These are phyloP conservation scores for Phaedon cochleariae DNA, from an alignment of 2,888 invertebrate genomes.

Conservation along the genomic window DNA sequence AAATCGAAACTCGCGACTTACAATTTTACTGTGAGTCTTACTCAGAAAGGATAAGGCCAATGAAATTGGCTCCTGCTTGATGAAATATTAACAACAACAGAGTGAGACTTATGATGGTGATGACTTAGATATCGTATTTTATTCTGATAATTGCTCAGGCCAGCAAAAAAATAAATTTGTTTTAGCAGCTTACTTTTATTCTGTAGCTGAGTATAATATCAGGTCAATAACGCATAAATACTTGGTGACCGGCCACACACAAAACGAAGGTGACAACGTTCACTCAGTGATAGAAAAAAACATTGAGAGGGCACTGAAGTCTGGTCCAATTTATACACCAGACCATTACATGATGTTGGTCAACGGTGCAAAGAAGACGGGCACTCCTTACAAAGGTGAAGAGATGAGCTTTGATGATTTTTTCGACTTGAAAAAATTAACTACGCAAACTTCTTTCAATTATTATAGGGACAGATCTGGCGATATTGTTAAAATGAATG, in stretches of 20 bases:
- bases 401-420: constrained; percentile 16
- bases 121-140: constrained; percentile 25
- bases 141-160: constrained; percentile 19
- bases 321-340: no score
- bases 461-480: no score
- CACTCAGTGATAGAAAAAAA: constrained; percentile 25
- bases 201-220: constrained; percentile 13
- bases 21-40: constrained; percentile 48
- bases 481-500: no score
- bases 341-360: constrained; percentile 10
- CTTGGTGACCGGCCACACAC: no score
- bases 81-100: constrained; percentile 21
- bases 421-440: constrained; percentile 7
- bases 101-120: constrained; percentile 17
- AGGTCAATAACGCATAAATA: constrained; percentile 21
- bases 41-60: constrained; percentile 44
- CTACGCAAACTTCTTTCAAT: no score
- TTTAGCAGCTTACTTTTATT: constrained; percentile 17
- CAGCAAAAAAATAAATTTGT: constrained; percentile 19
- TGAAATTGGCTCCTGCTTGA: constrained; percentile 37
- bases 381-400: constrained; percentile 2
- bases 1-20: constrained; percentile 44
- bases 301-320: constrained; percentile 14
- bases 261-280: constrained; percentile 16
- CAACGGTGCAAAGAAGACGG: constrained; percentile 1